These are phyloP conservation scores for Babyrousa celebensis DNA, from an alignment of 2,797 vertebrate species.

Conservation along the genomic window DNA sequence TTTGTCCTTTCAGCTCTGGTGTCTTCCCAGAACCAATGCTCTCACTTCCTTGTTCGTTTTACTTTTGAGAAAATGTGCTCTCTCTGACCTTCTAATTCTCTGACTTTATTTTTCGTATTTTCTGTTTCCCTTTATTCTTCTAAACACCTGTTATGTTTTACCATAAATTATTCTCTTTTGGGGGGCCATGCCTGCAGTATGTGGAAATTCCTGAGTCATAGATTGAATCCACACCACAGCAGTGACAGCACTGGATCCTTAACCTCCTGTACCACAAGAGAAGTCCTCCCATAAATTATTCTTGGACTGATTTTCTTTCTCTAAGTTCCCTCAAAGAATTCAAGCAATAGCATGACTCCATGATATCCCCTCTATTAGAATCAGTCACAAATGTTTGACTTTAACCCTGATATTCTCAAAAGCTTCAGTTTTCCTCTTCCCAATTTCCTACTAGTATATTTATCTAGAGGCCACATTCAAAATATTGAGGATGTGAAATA, in stretches of 20 bases:
- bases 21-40: background rate
- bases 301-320: background rate
- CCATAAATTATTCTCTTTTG: background rate
- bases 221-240: no score
- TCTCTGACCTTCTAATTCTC: background rate
- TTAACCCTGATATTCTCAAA: background rate
- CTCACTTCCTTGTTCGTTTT: background rate
- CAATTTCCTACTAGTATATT: background rate
- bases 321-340: background rate
- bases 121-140: background rate
- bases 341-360: background rate
- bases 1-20: background rate
- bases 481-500: background rate
- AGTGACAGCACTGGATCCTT: no score
- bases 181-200: no score
- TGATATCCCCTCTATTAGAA: background rate
- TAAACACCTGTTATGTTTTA: background rate
- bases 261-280: no score
- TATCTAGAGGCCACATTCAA: background rate
- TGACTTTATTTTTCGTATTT: background rate
- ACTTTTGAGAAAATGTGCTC: conserved; percentile 25
- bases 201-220: no score
- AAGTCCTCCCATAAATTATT: background rate
- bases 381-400: background rate
- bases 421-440: background rate